These are phyloP conservation scores for Lasiurus cinereus DNA, from an alignment of 2,113 vertebrate genomes.

Conservation along the genomic window DNA sequence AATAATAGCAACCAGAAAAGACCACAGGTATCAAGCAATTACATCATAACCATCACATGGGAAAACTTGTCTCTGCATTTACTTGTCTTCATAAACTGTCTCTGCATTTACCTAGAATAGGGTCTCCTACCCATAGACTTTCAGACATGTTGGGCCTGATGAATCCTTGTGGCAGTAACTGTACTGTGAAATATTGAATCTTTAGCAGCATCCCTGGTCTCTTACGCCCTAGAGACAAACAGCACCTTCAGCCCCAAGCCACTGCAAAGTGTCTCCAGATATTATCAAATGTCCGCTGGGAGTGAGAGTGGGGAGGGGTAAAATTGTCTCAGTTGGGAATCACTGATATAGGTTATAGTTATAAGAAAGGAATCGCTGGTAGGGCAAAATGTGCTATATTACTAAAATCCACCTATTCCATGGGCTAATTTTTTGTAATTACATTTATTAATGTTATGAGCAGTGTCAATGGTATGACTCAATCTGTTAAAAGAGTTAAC, in stretches of 20 bases:
- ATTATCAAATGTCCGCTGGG: background rate
- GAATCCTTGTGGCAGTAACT: background rate
- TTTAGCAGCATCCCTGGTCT: background rate
- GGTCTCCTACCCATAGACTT: background rate
- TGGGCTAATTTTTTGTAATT: background rate
- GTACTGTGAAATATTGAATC: background rate
- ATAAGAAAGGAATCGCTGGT: background rate
- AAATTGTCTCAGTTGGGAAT: background rate
- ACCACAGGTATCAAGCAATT: background rate
- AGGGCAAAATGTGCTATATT: background rate
- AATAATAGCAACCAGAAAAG: slow-evolving; percentile 26
- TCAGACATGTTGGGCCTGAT: background rate
- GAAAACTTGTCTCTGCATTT: background rate
- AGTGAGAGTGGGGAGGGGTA: accelerated
- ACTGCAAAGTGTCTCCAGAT: background rate
- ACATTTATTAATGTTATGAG: background rate
- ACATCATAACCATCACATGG: background rate
- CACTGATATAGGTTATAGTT: background rate
- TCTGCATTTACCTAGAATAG: background rate
- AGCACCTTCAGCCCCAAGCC: background rate
- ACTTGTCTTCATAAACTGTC: background rate
- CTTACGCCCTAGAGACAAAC: background rate
- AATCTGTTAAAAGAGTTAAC: background rate
- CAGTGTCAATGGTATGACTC: background rate
- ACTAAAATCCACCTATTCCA: background rate